Conservation (phyloP, 2,797 vertebrate species). For the Sebastes oblongus region DNA sequence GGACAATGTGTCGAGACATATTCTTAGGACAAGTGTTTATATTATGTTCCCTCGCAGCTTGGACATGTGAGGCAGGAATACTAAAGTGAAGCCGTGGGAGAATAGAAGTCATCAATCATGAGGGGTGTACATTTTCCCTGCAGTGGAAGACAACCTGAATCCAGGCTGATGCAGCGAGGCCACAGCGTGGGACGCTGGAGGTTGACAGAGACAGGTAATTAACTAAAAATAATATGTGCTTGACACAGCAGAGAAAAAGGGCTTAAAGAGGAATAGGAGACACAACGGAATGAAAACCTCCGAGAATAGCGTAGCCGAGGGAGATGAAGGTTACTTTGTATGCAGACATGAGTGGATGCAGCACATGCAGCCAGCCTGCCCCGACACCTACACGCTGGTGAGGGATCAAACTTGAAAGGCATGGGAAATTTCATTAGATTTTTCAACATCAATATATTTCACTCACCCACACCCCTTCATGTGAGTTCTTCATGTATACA, state of each 20-base stretch:
- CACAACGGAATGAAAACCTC: slow-evolving; percentile 33
- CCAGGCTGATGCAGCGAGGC: slow-evolving; percentile 53
- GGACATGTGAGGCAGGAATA: slow-evolving; percentile 57
- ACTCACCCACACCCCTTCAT: slow-evolving; percentile 39
- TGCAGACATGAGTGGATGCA: slow-evolving; percentile 34
- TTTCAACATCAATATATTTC: slow-evolving; percentile 53
- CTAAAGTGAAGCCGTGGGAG: slow-evolving; percentile 43
- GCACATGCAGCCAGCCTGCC: slow-evolving; percentile 29
- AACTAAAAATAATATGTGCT: slow-evolving; percentile 72
- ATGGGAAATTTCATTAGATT: slow-evolving; percentile 55
- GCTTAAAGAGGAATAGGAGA: slow-evolving; percentile 26
- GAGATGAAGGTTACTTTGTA: slow-evolving; percentile 61
- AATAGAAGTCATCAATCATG: slow-evolving; percentile 78
- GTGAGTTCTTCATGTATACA: slow-evolving; percentile 25
- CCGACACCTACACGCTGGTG: slow-evolving; percentile 47
- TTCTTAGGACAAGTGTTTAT: slow-evolving; percentile 59
- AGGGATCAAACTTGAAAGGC: slow-evolving; percentile 55
- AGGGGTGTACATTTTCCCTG: slow-evolving; percentile 56
- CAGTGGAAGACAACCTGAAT: slow-evolving; percentile 64
- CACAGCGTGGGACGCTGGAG: slow-evolving; percentile 48
- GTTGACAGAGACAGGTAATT: slow-evolving; percentile 69
- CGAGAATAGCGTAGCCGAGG: slow-evolving; percentile 25
- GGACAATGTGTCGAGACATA: not conserved
- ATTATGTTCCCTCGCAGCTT: slow-evolving; percentile 43
- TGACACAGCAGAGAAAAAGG: slow-evolving; percentile 44